Evolutionary conservation across 2,888 invertebrate genomes (phyloP), one percentile per base, ranked within the genome.

Genomic region (Xanthostigma xanthostigma): DNA sequence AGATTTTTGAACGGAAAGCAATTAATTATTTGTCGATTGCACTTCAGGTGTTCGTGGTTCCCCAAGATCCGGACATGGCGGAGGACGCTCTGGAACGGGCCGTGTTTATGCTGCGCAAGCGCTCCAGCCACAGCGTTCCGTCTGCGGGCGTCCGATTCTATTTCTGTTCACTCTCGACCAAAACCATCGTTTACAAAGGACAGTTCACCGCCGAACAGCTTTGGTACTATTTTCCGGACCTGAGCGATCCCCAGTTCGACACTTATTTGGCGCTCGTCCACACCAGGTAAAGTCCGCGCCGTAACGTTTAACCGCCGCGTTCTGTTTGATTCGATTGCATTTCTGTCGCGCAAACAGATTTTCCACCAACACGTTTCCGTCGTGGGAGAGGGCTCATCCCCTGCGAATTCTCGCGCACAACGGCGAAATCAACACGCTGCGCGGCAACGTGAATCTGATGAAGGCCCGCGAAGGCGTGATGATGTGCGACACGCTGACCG

Each of bases 341-440:
- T 27, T 27, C 27, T 27, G 27, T 27, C 27, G 27, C 27, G 4
- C n/a, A 27, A 27, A 27, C 27, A 78, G 98, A 55, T 98, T 98
- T 74, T 97, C 97, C 11, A 98, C 98, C 54, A 98, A 98, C 70
- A 98, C 98, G 33, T 98, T 98, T 66, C 98, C 98, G 44, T 94
- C 92, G 64, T 98, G 98, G 98, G 96, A 97, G 69, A 76, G 97
- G 59, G 97, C 98, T 13, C 97, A 98, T 72, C 98, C 98, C 11
- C 75, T 96, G 60, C 84, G 92, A 64, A 79, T 88, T 62, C 72
- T 98, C 57, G 97, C 97, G 53, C 98, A 98, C 73, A 98, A 98
- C 71, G 98, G 98, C 54, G 98, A 98, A 74, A 98, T 98, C 68
- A 98, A 98, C 73, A 98, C 98, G 11, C 76, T 98, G 57, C 82